These are phyloP conservation scores for Willisornis vidua DNA, from an alignment of 2,113 vertebrate genomes.

Conservation along the genomic window DNA sequence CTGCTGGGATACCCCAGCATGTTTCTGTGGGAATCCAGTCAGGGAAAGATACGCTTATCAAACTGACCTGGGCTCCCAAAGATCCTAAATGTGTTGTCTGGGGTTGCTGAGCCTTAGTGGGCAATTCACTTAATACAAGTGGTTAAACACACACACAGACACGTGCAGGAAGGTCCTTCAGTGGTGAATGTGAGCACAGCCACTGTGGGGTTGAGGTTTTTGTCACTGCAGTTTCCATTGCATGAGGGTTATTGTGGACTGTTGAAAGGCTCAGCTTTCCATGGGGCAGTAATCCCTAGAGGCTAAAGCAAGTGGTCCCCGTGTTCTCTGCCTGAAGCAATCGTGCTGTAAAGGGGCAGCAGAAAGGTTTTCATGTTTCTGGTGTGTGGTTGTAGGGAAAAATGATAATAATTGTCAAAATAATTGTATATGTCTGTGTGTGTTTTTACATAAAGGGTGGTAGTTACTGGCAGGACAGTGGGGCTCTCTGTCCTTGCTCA, in stretches of 20 bases:
- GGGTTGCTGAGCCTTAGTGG: neutral
- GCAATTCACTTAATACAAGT: neutral
- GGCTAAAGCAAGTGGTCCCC: neutral
- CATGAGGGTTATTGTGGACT: neutral
- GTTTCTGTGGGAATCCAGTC: neutral
- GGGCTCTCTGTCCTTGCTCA: neutral
- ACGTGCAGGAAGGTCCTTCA: neutral
- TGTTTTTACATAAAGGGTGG: neutral
- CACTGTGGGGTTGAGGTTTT: neutral
- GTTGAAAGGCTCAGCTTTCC: neutral
- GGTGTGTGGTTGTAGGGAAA: neutral
- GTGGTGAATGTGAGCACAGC: rapidly evolving
- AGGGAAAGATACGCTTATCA: neutral
- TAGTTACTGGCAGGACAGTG: neutral
- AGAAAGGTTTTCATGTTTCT: neutral
- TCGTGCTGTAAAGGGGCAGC: neutral
- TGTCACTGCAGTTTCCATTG: neutral
- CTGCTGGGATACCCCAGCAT: neutral
- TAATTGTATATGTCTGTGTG: neutral
- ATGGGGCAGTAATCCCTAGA: neutral
- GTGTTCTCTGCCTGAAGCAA: neutral
- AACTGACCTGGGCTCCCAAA: neutral
- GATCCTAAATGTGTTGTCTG: neutral
- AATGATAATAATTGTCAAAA: neutral
- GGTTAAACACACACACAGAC: neutral